A percentile compares a stretch with the other conserved stretches of the same genome.
phyloP scores from a whole-genome alignment of 2,888 invertebrate genomes.

The Elysia crispata region DNA sequence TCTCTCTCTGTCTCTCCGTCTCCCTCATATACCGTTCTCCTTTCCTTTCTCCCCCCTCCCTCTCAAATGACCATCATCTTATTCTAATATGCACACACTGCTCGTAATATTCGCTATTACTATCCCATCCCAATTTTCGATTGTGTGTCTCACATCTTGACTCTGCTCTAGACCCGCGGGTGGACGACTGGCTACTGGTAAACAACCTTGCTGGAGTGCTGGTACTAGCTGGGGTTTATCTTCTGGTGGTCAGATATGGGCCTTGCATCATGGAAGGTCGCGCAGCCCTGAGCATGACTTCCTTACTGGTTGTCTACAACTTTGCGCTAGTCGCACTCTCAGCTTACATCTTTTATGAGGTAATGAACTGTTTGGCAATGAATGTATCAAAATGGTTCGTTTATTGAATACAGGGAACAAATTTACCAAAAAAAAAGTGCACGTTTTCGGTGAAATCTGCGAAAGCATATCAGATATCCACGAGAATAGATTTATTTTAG shows the following conservation, averaged over 20 bases:
- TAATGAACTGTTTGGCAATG: constrained; percentile 33
- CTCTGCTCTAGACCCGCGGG: constrained; percentile 53
- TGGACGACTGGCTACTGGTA: constrained; percentile 67
- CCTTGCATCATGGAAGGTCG: constrained; percentile 63
- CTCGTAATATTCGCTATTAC: neutral
- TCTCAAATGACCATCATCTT: no score
- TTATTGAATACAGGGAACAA: no score
- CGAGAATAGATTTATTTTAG: no score
- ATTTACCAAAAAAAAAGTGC: no score
- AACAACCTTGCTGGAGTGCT: constrained; percentile 59
- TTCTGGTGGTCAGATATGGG: constrained; percentile 61
- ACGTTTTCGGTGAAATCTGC: no score
- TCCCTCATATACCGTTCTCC: no score
- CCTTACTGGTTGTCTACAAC: constrained; percentile 62
- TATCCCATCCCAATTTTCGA: no score
- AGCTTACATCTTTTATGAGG: constrained; percentile 69
- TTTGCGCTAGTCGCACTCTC: constrained; percentile 61
- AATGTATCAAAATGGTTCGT: no score
- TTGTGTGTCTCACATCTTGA: neutral
- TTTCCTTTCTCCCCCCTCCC: no score
- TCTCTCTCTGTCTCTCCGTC: no score
- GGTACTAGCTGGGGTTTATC: constrained; percentile 60
- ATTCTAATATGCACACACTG: no score
- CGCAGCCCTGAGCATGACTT: constrained; percentile 57
- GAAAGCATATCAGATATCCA: no score